Conservation (phyloP, 2,888 invertebrate genomes). For the Ectobius pallidus region DNA sequence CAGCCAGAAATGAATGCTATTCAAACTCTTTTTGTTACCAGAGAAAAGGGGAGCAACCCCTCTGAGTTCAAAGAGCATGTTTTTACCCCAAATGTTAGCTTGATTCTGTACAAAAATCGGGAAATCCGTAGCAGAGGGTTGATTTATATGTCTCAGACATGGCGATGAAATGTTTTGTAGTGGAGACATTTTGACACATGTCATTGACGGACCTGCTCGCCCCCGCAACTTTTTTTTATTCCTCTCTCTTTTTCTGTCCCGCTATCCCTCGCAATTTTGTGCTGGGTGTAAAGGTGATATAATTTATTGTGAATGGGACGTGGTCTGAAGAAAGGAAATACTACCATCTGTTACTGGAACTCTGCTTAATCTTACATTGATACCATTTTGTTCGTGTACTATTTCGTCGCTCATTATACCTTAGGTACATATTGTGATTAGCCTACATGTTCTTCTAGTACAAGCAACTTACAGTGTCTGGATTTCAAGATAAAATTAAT, state of each 20-base stretch:
- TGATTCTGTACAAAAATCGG: neutral
- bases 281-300: neutral
- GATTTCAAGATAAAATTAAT: too few species aligned
- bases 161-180: slow-evolving; percentile 12
- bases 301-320: neutral
- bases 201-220: neutral
- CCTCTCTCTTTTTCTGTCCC: neutral
- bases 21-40: too few species aligned
- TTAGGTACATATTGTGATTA: too few species aligned
- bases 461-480: too few species aligned
- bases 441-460: too few species aligned
- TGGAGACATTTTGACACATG: slow-evolving; percentile 5
- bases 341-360: too few species aligned
- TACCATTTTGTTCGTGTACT: too few species aligned
- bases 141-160: neutral
- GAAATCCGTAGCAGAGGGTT: neutral
- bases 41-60: neutral
- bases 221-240: neutral
- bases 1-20: too few species aligned
- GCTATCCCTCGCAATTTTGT: neutral
- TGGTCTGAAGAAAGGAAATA: too few species aligned
- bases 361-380: too few species aligned
- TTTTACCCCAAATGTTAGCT: neutral
- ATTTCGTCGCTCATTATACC: too few species aligned
- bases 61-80: neutral